These are phyloP conservation scores for Automeris io DNA, from an alignment of 2,888 invertebrate genomes.

Conservation along the genomic window DNA sequence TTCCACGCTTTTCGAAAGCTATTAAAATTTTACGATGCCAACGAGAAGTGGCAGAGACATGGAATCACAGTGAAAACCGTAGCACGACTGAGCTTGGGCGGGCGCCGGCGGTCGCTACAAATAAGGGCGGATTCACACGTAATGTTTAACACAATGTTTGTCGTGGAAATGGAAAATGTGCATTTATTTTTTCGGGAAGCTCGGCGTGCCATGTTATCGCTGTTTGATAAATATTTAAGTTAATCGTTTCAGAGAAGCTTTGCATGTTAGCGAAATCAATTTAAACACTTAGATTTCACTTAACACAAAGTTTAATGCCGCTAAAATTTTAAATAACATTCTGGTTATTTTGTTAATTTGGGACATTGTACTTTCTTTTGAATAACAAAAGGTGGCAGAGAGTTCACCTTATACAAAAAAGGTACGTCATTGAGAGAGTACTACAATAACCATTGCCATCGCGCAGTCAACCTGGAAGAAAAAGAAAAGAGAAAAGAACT, in stretches of 20 bases:
- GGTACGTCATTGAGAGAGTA: no score
- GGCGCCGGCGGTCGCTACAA: conserved; percentile 15
- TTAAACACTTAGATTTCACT: no score
- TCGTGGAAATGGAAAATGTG: conserved; percentile 1
- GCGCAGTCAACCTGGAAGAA: no score
- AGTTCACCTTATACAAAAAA: no score
- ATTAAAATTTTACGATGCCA: conserved; percentile 61
- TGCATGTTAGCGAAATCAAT: neutral
- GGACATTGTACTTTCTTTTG: no score
- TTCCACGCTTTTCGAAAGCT: conserved; percentile 32
- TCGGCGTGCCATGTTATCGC: neutral
- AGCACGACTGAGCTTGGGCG: conserved; percentile 29
- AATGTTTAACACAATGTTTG: conserved; percentile 1
- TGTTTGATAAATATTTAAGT: conserved; percentile 3
- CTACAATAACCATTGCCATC: no score
- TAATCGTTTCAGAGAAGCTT: neutral
- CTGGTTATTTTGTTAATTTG: no score
- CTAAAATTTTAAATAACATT: no score
- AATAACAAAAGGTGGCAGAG: no score
- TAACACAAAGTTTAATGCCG: no score
- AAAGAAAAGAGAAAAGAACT: no score
- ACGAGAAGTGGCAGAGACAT: conserved; percentile 17
- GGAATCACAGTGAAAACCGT: conserved; percentile 17
- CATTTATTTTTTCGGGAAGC: neutral
- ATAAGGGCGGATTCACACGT: conserved; percentile 7